Percentiles rank a stretch among this genome's conserved stretches.
Conservation (phyloP, 2,113 vertebrate species). For the Todiramphus saurophagus region DNA sequence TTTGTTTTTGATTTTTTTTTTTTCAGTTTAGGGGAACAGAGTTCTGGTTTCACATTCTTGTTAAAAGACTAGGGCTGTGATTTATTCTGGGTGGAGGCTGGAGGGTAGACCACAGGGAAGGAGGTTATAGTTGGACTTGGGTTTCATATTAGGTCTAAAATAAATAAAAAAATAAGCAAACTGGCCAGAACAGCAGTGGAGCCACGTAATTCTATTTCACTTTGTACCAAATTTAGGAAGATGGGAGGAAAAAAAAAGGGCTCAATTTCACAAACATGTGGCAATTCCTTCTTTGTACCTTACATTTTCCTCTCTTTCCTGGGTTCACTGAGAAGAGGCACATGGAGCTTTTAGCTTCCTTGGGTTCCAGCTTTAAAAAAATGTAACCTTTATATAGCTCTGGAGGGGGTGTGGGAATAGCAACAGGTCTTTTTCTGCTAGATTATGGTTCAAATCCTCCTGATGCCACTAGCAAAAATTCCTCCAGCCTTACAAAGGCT, state of each 20-base stretch:
- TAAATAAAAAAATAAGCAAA: slow-evolving; percentile 12
- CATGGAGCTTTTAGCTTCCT: not conserved
- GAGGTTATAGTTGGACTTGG: not conserved
- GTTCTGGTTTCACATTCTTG: not conserved
- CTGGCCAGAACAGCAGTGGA: not conserved
- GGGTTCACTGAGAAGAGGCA: not conserved
- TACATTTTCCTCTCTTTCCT: not conserved
- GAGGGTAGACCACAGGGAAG: not conserved
- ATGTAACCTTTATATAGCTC: not conserved
- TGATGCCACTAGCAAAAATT: not conserved
- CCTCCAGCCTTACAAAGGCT: not conserved
- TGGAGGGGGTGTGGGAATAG: not conserved
- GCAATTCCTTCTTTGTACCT: not conserved
- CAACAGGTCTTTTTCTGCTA: not conserved
- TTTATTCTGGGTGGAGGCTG: slow-evolving; percentile 11
- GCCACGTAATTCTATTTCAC: not conserved
- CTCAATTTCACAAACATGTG: accelerated
- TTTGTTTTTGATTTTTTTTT: not conserved
- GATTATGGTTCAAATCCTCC: not conserved
- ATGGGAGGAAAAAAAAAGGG: not conserved
- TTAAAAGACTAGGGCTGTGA: not conserved
- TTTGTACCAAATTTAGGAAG: not conserved
- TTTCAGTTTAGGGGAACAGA: not conserved
- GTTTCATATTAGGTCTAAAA: not conserved
- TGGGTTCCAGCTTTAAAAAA: not conserved